These are phyloP conservation scores for Thalassaphorura encarpata DNA, from an alignment of 1,140 invertebrate genomes.

Conservation along the genomic window DNA sequence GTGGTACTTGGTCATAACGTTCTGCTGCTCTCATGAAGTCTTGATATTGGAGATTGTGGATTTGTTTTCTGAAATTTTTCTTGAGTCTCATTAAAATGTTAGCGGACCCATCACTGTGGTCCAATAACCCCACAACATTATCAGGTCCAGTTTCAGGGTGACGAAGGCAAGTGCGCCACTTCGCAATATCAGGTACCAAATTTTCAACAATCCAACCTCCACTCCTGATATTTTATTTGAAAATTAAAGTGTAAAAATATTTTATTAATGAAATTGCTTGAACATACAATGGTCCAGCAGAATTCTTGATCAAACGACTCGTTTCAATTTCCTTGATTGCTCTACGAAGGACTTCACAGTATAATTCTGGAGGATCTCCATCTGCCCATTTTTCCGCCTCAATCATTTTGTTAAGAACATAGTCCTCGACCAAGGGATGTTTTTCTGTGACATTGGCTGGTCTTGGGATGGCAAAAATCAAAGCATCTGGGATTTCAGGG, in stretches of 20 bases:
- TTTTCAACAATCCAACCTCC: conserved; percentile 29
- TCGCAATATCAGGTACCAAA: conserved; percentile 19
- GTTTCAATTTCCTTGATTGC: conserved; percentile 15
- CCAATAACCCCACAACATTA: conserved; percentile 21
- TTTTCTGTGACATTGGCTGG: conserved; percentile 11
- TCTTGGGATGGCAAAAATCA: conserved; percentile 9
- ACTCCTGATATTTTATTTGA: neutral
- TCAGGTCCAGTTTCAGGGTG: conserved; percentile 18
- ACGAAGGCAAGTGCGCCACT: conserved; percentile 19
- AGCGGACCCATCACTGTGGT: neutral
- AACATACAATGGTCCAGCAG: conserved; percentile 9
- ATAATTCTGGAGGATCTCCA: conserved; percentile 14
- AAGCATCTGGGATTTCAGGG: conserved; percentile 15
- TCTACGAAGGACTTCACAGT: conserved; percentile 17
- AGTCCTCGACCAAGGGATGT: conserved; percentile 8
- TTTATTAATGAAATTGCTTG: neutral
- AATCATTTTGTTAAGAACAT: conserved; percentile 7
- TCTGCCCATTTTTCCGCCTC: conserved; percentile 7
- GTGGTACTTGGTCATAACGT: no score
- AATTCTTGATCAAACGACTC: neutral
- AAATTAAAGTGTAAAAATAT: neutral
- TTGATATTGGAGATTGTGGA: no score
- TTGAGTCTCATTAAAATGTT: neutral
- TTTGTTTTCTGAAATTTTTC: no score
- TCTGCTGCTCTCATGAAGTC: no score